phyloP scores from a whole-genome alignment of 2,797 vertebrate species.

The Pseudocheirus occidentalis region DNA sequence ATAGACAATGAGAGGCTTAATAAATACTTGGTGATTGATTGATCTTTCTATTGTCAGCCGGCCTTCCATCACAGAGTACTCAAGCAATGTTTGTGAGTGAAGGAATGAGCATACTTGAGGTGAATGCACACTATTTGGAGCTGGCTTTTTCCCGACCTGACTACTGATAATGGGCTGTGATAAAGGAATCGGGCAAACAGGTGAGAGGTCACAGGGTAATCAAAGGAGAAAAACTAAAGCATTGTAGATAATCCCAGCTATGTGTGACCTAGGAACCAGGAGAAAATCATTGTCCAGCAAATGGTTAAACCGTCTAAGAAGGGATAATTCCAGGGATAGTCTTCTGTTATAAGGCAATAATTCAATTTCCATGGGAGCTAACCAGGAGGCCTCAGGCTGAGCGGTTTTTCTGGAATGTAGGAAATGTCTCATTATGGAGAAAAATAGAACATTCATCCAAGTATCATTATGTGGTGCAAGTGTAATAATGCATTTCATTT shows the following conservation, averaged over 20 bases:
- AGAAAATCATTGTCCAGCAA: not conserved
- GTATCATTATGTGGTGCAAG: not conserved
- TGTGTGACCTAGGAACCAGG: not conserved
- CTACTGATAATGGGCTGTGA: not conserved
- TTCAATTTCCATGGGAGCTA: conserved; percentile 73
- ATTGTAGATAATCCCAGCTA: conserved; percentile 10
- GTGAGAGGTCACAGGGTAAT: not conserved
- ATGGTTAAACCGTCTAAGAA: conserved; percentile 58
- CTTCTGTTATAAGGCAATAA: conserved; percentile 73
- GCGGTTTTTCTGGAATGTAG: conserved; percentile 68
- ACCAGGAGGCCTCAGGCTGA: conserved; percentile 69
- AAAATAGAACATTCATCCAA: conserved; percentile 66
- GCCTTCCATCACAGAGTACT: not conserved
- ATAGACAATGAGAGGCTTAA: not conserved
- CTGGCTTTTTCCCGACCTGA: not conserved
- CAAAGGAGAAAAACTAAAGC: not conserved
- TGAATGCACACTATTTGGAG: not conserved
- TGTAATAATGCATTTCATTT: not conserved
- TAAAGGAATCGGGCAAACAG: not conserved
- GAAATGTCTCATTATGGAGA: conserved; percentile 66
- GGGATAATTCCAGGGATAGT: conserved; percentile 71
- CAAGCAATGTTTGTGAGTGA: not conserved
- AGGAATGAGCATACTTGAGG: not conserved
- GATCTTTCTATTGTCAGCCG: not conserved
- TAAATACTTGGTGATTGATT: not conserved